A percentile compares a stretch with the other conserved stretches of the same genome.
These are phyloP conservation scores for Parapsyche elsis DNA, from an alignment of 1,140 invertebrate species.

Conservation along the genomic window DNA sequence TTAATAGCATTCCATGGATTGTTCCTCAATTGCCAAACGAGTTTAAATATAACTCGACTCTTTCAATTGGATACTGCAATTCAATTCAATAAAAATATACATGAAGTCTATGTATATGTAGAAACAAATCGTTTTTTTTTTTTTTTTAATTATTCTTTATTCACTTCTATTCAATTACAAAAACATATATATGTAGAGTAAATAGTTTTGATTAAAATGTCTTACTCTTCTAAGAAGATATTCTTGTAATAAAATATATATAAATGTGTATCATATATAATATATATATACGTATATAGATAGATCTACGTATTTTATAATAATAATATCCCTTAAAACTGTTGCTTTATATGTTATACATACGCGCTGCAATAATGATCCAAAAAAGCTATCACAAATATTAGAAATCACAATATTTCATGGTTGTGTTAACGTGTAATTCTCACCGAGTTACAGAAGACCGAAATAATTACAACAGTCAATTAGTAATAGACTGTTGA, in stretches of 20 bases:
- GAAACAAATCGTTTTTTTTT: background rate
- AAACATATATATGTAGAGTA: constrained; percentile 52
- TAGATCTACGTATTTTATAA: background rate
- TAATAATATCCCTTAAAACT: background rate
- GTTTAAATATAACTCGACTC: too few species aligned
- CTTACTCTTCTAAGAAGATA: constrained; percentile 53
- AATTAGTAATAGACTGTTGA: too few species aligned
- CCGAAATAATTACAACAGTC: too few species aligned
- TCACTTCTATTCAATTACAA: constrained; percentile 51
- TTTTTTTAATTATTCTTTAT: constrained; percentile 47
- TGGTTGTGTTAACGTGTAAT: too few species aligned
- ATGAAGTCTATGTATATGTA: background rate
- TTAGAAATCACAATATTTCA: constrained; percentile 53
- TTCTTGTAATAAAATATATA: constrained; percentile 56
- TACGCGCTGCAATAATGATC: constrained; percentile 33
- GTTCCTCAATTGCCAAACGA: too few species aligned
- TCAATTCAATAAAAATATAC: too few species aligned
- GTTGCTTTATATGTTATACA: constrained; percentile 16
- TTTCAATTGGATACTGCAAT: too few species aligned
- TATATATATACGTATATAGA: background rate
- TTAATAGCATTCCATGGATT: too few species aligned
- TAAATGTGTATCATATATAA: constrained; percentile 31
- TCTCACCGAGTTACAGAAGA: too few species aligned
- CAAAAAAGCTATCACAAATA: constrained; percentile 54
- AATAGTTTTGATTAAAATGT: constrained; percentile 49